Base-by-base conservation (phyloP, 2,888 invertebrate species). In the Griposia aprilina region DNA sequence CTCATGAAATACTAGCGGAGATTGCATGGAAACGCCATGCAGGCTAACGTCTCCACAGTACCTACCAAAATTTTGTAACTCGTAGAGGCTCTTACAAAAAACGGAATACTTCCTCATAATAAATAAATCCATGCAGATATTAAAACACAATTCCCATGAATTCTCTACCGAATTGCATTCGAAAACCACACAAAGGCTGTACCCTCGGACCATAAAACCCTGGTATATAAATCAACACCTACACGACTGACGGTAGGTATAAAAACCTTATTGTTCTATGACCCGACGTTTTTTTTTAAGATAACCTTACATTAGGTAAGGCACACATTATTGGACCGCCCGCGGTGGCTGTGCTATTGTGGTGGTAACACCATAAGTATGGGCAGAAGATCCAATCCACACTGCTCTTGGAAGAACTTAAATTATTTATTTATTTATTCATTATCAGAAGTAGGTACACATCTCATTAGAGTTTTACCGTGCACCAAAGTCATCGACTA, bases 201-300 rank as follows among this genome's bases (percentile, higher is more conserved):
- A 73, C 30, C 30, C 11, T 26, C 20, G n/a, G 66, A 23, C 30
- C 77, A 81, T 81, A 81, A 79, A 84, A 80, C 65, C 55, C 41
- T 68, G 75, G 74, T 83, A 78, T 79, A 93, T 93, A 91, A 91
- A 93, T 92, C 91, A 92, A 91, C 92, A 87, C 93, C 93, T 89
- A 92, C 92, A 77, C 89, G 48, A 52, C 74, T 72, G 74, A 80
- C 68, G 84, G 87, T 75, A 74, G 66, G 75, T 75, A 82, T 72
- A 90, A 89, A 88, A 89, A 85, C 80, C 78, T 76, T 89, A 90
- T 91, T 91, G 91, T 91, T 91, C 91, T 90, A 85, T 83, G 69
- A 72, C 83, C 80, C 82, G 71, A 73, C 73, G 82, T 80, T 85
- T 91, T 90, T 91, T 90, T 90, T 87, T 74, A 71, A 91, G 90